Base-by-base conservation (phyloP, 2,797 vertebrate species). In the Trematomus bernacchii region DNA sequence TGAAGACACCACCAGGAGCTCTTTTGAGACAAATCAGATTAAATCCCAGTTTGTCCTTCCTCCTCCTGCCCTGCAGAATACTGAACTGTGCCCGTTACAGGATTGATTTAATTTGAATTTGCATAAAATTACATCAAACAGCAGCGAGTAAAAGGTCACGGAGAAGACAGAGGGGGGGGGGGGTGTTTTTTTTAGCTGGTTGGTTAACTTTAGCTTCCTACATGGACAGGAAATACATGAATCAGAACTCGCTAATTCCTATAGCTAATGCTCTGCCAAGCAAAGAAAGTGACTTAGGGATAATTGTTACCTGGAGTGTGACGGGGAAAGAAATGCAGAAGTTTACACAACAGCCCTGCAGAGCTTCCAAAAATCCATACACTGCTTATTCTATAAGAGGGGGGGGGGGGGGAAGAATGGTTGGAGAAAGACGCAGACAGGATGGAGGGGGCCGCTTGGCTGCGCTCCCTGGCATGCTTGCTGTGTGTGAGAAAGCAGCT, bases 401-500 rank as follows among this genome's bases (percentile, higher is more conserved):
- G 73, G 73, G 80, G 46, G 52, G 11, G 18, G 51, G n/a, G 3
- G n/a, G n/a, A 59, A 63, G 57, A 60, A 54, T 15, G 40, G 74
- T 78, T 23, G 60, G 83, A 66, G 71, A 63, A 83, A 80, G 68
- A 73, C 1, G 71, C 27, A 67, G 79, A 79, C 70, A 71, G 77
- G 86, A 83, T 67, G 70, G 87, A 33, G 76, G 85, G 83, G 80
- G 68, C 40, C 63, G 11, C 57, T 86, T 82, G 83, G 87, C 86
- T 85, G 82, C 66, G 33, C 71, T 86, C 80, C 78, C 83, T 79
- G 43, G 83, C 69, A 73, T 63, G 75, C 79, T 73, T 79, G 79
- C 85, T 84, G 76, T 83, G 89, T 87, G 85, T 87, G 88, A 88
- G 84, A 93, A 93, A 91, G 90, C 90, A 94, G 92, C 92, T 93